phyloP scores from a whole-genome alignment of 2,113 vertebrate species.

The Spilogale gracilis region DNA sequence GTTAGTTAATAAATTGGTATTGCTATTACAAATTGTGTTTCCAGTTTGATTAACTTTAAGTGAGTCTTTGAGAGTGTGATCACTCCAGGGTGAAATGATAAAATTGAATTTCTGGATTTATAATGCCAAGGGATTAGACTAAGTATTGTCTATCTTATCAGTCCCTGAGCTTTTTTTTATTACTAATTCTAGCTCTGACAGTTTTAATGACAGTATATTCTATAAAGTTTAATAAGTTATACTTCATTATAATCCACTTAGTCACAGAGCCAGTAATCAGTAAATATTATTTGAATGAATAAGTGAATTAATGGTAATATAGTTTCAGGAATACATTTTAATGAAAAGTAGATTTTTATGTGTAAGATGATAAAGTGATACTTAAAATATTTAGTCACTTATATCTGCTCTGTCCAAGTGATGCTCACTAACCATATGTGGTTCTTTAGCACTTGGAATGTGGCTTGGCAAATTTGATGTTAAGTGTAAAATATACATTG shows the following conservation, averaged over 20 bases:
- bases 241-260: neutral
- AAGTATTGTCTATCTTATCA: neutral
- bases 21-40: slow-evolving; percentile 33
- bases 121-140: neutral
- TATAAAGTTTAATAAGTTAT: neutral
- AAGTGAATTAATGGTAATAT: slow-evolving; percentile 42
- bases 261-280: neutral
- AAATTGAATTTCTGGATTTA: slow-evolving; percentile 56
- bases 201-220: slow-evolving; percentile 3
- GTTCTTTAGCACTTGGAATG: neutral
- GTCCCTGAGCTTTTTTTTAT: neutral
- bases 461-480: neutral
- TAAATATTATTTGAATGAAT: slow-evolving; percentile 43
- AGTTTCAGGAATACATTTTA: slow-evolving; percentile 32
- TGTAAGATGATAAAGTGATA: slow-evolving; percentile 19
- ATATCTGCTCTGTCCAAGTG: neutral
- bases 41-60: slow-evolving; percentile 45
- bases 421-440: neutral
- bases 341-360: slow-evolving; percentile 31
- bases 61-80: slow-evolving; percentile 50
- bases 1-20: neutral
- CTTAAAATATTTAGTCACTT: neutral
- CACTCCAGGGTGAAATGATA: neutral
- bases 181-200: slow-evolving; percentile 40
- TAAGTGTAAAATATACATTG: neutral